Evolutionary conservation across 1,140 invertebrate species (phyloP), one percentile per base, ranked within the genome.

Genomic region (Philotrypesis tridentata): DNA sequence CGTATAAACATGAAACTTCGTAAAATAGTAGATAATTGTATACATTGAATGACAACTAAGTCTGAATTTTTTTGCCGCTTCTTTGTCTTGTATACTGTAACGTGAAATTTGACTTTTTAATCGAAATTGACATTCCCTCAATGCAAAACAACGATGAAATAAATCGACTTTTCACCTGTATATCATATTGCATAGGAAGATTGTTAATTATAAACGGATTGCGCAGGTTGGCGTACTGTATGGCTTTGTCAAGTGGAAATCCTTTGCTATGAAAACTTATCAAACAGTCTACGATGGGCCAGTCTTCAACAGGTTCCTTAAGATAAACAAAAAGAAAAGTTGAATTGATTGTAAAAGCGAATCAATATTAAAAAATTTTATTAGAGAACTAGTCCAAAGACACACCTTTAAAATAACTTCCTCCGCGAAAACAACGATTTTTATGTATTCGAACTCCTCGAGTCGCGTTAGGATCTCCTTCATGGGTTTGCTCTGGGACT

Each of bases 181-280:
- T 97, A 89, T 98, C 97, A 92, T 98, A 99, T 90, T 99, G 99
- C 96, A 99, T 98, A 85, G 98, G 96, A 80, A 99, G 94, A 93
- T 99, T 98, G 91, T 99, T 99, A 75, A 99, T 97, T 77, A 99
- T 96, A 91, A 98, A 99, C 0, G 99, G 98, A 91, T 98, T 97
- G 77, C 98, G 93, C 70, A 99, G 92, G 88, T 97, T 96, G 40
- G 98, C 96, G 93, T 99, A 99, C 87, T 96, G 96, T 86, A 99
- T 98, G n/a, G 99, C 98, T 93, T 99, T 99, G 87, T 98, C 97
- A 79, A 99, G 93, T 6, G 98, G 99, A 93, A 99, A 99, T 87
- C 98, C 98, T 92, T 98, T 98, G 1, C 98, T 99, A 91, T 99
- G 98, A 91, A 99, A 99, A 82, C 98, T 99, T 82, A 99, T 98